phyloP scores from a whole-genome alignment of 2,113 vertebrate species.

The Murina feae region DNA sequence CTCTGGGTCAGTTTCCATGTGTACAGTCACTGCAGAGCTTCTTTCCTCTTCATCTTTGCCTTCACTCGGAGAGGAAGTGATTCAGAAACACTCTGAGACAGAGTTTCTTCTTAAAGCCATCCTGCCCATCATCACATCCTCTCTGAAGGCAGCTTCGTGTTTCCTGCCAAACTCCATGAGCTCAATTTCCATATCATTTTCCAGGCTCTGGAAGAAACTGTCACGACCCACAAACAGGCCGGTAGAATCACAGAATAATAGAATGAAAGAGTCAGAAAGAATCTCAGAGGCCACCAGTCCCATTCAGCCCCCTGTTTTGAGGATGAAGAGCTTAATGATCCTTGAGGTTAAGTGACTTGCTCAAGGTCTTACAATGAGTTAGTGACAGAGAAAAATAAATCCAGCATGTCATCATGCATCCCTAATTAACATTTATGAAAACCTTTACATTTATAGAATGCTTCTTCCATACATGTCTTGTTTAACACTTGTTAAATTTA shows the following conservation, averaged over 20 bases:
- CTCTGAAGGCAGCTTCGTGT: not conserved
- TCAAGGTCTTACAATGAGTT: not conserved
- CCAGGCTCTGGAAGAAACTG: not conserved
- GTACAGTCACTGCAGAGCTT: not conserved
- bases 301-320: not conserved
- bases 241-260: not conserved
- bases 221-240: not conserved
- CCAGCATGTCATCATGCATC: not conserved
- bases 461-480: not conserved
- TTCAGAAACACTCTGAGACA: slow-evolving; percentile 40
- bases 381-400: not conserved
- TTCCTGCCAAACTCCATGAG: slow-evolving; percentile 46
- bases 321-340: not conserved
- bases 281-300: not conserved
- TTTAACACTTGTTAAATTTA: not conserved
- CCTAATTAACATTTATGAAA: not conserved
- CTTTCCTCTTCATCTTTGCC: not conserved
- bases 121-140: not conserved
- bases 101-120: slow-evolving; percentile 20
- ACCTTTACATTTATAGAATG: not conserved
- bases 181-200: slow-evolving; percentile 43
- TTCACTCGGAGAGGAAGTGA: slow-evolving; percentile 42
- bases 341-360: not conserved
- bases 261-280: not conserved
- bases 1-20: not conserved